Percentiles rank a stretch among this genome's conserved stretches.
These are phyloP conservation scores for Alitta virens DNA, from an alignment of 2,888 invertebrate genomes.

Conservation along the genomic window DNA sequence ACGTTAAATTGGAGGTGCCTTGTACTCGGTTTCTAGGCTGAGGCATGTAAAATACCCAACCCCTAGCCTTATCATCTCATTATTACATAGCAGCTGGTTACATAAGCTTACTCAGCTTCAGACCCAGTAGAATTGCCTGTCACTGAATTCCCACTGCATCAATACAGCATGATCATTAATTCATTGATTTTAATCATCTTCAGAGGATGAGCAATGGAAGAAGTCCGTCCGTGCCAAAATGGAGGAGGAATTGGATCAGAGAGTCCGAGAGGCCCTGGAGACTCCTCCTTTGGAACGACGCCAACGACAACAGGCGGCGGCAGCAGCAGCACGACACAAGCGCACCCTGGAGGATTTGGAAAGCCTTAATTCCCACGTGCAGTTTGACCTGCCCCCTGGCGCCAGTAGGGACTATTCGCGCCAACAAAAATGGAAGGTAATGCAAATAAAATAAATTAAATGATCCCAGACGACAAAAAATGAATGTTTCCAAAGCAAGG, in stretches of 20 bases:
- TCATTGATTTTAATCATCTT: neutral
- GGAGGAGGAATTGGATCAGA: conserved; percentile 48
- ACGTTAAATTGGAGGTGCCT: too few species aligned
- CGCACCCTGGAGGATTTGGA: conserved; percentile 31
- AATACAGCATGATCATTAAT: too few species aligned
- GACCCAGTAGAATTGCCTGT: too few species aligned
- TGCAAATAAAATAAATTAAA: conserved; percentile 38
- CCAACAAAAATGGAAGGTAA: conserved; percentile 37
- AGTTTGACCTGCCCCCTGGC: conserved; percentile 30
- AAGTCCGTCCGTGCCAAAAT: conserved; percentile 46
- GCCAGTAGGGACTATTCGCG: conserved; percentile 24
- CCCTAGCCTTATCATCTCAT: too few species aligned
- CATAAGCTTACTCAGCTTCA: too few species aligned
- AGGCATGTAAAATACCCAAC: too few species aligned
- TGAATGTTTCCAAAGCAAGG: too few species aligned
- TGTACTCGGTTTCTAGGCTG: too few species aligned
- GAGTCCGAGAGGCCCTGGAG: conserved; percentile 51
- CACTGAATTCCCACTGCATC: too few species aligned
- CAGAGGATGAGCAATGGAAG: conserved; percentile 45
- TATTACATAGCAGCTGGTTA: too few species aligned
- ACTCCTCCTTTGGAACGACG: conserved; percentile 42
- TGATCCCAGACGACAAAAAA: too few species aligned
- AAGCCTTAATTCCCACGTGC: conserved; percentile 41
- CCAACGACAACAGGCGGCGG: neutral
- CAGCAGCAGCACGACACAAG: neutral